These are phyloP conservation scores for Moxostoma hubbsi DNA, from an alignment of 2,797 vertebrate species.

Conservation along the genomic window DNA sequence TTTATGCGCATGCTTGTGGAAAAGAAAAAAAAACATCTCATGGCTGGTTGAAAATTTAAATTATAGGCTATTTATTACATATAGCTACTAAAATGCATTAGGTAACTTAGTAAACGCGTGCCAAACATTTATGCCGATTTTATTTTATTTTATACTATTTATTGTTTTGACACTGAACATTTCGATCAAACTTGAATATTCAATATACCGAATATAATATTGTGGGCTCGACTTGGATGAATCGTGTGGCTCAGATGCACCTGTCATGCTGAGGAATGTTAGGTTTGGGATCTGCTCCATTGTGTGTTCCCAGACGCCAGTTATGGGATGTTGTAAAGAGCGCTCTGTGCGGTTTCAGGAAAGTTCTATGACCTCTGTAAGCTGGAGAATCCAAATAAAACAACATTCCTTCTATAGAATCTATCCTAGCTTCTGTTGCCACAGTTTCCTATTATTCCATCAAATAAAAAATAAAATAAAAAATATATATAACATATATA, in stretches of 20 bases:
- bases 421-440: not conserved
- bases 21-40: too few species aligned
- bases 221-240: too few species aligned
- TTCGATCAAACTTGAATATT: not conserved
- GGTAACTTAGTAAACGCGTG: too few species aligned
- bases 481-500: too few species aligned
- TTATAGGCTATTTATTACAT: not conserved
- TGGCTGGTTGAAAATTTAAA: too few species aligned
- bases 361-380: slow-evolving; percentile 55
- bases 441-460: not conserved
- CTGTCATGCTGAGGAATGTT: slow-evolving; percentile 30
- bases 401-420: not conserved
- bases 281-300: slow-evolving; percentile 24
- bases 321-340: slow-evolving; percentile 28
- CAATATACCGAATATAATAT: too few species aligned
- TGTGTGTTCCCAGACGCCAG: slow-evolving; percentile 6
- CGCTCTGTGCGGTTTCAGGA: slow-evolving; percentile 41
- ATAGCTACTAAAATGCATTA: too few species aligned
- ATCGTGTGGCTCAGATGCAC: not conserved
- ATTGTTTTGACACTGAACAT: not conserved
- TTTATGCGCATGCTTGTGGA: too few species aligned
- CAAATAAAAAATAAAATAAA: not conserved
- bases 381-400: slow-evolving; percentile 35
- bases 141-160: too few species aligned
- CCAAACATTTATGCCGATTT: too few species aligned